Conservation (phyloP, 2,888 invertebrate species). For the Blomia tropicalis region DNA sequence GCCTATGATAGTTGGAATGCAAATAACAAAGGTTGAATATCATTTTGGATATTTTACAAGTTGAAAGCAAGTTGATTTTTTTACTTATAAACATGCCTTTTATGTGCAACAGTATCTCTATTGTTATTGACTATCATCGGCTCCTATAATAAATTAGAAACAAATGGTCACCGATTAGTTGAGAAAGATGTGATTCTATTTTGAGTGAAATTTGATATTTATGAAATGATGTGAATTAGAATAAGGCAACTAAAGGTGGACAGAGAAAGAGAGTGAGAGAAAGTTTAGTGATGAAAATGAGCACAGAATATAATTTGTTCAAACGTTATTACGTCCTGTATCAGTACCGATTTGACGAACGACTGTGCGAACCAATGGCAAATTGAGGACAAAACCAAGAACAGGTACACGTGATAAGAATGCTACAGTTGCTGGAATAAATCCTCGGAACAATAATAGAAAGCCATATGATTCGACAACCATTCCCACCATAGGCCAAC, state of each 20-base stretch:
- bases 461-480: constrained; percentile 91
- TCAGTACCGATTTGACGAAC: constrained; percentile 13
- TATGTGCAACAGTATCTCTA: too few species aligned
- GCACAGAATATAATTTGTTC: too few species aligned
- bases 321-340: constrained; percentile 17
- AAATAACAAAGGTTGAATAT: too few species aligned
- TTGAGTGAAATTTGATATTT: too few species aligned
- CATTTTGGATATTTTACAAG: too few species aligned
- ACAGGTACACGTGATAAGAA: constrained; percentile 84
- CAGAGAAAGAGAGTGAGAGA: too few species aligned
- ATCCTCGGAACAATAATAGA: constrained; percentile 60
- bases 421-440: constrained; percentile 87
- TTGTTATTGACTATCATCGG: not conserved
- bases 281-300: too few species aligned
- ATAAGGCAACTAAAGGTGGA: not conserved
- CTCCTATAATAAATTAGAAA: not conserved
- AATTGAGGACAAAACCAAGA: constrained; percentile 66
- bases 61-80: too few species aligned
- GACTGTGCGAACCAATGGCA: constrained; percentile 69
- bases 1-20: too few species aligned
- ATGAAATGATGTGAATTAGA: not conserved
- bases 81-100: too few species aligned
- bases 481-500: constrained; percentile 95
- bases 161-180: too few species aligned
- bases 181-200: too few species aligned